Conservation (phyloP, 2,113 vertebrate species). For the Empidonax alnorum region DNA sequence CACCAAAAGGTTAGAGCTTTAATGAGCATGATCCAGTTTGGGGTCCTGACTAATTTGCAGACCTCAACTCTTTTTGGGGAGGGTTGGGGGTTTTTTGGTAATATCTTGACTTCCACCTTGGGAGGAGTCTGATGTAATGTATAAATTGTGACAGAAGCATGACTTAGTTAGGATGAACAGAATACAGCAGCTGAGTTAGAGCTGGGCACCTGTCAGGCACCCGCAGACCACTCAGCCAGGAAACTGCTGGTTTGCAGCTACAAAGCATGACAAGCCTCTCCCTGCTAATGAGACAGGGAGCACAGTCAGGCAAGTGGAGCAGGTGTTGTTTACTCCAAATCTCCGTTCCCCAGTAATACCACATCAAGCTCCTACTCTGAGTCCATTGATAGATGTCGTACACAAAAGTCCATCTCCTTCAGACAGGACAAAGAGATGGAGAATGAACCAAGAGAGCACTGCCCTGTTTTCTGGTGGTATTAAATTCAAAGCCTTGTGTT, state of each 20-base stretch:
- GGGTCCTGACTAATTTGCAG: background rate
- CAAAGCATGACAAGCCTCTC: background rate
- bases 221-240: background rate
- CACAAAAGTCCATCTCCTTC: background rate
- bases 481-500: background rate
- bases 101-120: background rate
- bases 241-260: background rate
- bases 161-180: background rate
- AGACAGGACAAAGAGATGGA: background rate
- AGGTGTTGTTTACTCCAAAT: background rate
- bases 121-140: background rate
- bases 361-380: background rate
- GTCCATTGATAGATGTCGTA: background rate
- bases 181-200: background rate
- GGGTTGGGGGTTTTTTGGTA: background rate
- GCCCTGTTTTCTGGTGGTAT: background rate
- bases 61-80: background rate
- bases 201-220: background rate
- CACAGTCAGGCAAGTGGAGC: background rate
- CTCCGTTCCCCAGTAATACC: background rate
- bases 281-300: background rate
- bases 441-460: background rate
- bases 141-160: background rate
- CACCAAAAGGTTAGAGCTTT: background rate
- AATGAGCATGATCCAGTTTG: background rate